Evolutionary conservation across 1,140 invertebrate genomes (phyloP).

Genomic region (Ruditapes philippinarum): DNA sequence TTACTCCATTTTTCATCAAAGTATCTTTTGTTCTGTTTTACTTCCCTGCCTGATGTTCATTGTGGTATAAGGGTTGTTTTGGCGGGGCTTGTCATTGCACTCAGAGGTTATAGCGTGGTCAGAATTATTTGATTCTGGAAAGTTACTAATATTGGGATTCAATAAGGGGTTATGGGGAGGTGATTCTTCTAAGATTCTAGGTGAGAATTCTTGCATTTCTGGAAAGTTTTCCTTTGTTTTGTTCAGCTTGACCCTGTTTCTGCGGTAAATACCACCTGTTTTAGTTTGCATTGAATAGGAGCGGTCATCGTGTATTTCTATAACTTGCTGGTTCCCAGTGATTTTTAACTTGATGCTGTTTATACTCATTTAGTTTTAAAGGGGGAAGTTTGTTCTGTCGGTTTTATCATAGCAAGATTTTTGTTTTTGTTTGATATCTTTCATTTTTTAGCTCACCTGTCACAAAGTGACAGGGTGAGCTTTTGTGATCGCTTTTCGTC

Average conservation of each 20-base stretch:
- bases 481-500: too few relatives aligned
- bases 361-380: not conserved
- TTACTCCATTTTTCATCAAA: not conserved
- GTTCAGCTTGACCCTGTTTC: not conserved
- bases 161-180: not conserved
- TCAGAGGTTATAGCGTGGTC: not conserved
- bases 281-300: not conserved
- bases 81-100: not conserved
- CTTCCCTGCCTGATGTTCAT: slow-evolving; percentile 12
- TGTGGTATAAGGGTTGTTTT: not conserved
- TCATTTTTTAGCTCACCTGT: not conserved
- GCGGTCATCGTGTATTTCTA: not conserved
- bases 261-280: not conserved
- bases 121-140: not conserved
- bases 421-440: not conserved
- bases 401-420: not conserved
- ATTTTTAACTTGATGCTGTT: not conserved
- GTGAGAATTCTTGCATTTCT: not conserved
- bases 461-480: too few relatives aligned
- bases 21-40: not conserved
- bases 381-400: not conserved
- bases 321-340: slow-evolving; percentile 17
- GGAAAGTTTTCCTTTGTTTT: not conserved
- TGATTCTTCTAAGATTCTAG: not conserved
- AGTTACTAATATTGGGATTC: not conserved